phyloP scores from a whole-genome alignment of 2,888 invertebrate species.

The Scrobipalpa costella region DNA sequence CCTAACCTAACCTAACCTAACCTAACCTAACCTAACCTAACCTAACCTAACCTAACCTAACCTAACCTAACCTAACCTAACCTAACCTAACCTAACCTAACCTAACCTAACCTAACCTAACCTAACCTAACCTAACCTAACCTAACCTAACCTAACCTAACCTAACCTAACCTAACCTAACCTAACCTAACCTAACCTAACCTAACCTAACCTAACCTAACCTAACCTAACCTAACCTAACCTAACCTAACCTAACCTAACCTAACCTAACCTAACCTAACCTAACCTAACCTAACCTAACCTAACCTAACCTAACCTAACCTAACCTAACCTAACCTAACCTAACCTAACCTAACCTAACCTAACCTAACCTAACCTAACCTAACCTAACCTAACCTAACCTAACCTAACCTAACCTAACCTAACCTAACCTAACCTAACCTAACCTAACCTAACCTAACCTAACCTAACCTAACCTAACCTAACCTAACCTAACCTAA shows the following conservation, averaged over 20 bases:
- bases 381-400: conserved; percentile 30
- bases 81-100: conserved; percentile 35
- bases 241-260: conserved; percentile 31
- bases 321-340: conserved; percentile 30
- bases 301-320: conserved; percentile 31
- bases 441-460: conserved; percentile 34
- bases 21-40: conserved; percentile 34
- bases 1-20: conserved; percentile 34
- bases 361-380: conserved; percentile 30
- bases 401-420: conserved; percentile 30
- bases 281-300: conserved; percentile 31
- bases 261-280: conserved; percentile 31
- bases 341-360: conserved; percentile 30
- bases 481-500: conserved; percentile 33
- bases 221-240: conserved; percentile 31
- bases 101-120: conserved; percentile 36
- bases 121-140: conserved; percentile 36
- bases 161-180: conserved; percentile 34
- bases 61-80: conserved; percentile 34
- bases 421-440: conserved; percentile 31
- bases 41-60: conserved; percentile 34
- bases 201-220: conserved; percentile 32
- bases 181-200: conserved; percentile 34
- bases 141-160: conserved; percentile 35
- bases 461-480: conserved; percentile 35